Conservation (phyloP, 2,888 invertebrate species). For the Trichogramma dendrolimi region DNA sequence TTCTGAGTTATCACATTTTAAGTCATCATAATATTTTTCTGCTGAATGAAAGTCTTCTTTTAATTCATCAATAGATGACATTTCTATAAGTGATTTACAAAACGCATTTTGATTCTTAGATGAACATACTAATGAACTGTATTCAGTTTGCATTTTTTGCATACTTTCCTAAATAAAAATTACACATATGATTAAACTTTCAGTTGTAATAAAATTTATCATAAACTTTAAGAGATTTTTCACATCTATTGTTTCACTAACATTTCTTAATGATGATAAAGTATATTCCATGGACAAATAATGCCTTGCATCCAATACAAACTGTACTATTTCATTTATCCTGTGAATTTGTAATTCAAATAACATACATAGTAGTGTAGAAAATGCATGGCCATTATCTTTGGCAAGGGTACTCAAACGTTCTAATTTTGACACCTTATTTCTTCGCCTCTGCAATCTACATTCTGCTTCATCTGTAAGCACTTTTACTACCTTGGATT, state of each 20-base stretch:
- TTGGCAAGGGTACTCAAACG: constrained; percentile 36
- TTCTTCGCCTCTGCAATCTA: constrained; percentile 35
- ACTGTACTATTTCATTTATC: constrained; percentile 40
- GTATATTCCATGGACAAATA: constrained; percentile 43
- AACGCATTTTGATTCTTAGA: constrained; percentile 38
- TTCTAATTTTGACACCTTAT: constrained; percentile 37
- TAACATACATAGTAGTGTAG: constrained; percentile 43
- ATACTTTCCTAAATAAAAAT: constrained; percentile 38
- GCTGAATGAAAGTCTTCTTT: constrained; percentile 32
- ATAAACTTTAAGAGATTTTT: not conserved
- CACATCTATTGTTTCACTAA: constrained; percentile 32
- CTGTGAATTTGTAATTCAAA: constrained; percentile 42
- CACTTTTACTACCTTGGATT: constrained; percentile 38
- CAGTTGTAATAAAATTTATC: not conserved
- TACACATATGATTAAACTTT: not conserved
- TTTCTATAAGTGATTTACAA: constrained; percentile 39
- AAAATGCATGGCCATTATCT: constrained; percentile 43
- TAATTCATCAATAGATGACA: constrained; percentile 32
- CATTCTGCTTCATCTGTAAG: constrained; percentile 38
- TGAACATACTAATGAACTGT: constrained; percentile 28
- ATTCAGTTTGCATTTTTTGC: constrained; percentile 40
- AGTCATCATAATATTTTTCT: constrained; percentile 36
- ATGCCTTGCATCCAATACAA: constrained; percentile 41
- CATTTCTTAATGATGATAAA: constrained; percentile 40
- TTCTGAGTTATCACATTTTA: constrained; percentile 36